Evolutionary conservation across 2,797 vertebrate species (phyloP), one percentile per base, ranked within the genome.

Genomic region (Myotis daubentonii): DNA sequence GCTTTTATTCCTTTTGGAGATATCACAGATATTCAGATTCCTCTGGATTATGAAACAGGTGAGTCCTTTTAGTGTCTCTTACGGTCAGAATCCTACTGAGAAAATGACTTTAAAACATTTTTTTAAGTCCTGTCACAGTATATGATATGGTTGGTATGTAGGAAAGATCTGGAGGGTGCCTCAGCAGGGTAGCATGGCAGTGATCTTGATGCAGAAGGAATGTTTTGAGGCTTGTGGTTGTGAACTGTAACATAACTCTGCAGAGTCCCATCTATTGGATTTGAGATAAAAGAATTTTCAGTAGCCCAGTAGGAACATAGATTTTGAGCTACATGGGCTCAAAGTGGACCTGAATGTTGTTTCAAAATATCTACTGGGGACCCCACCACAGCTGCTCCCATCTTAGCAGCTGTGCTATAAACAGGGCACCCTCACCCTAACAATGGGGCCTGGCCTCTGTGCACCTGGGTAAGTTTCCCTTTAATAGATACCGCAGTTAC

Each of bases 1-100:
- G 99, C 99, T 2, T 99, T 99, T 90, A 99, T 99, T 96, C 99
- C 99, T 2, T 99, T 99, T 94, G 99, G 99, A 30, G 99, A 99
- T 97, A 98, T 99, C 94, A 99, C 98, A 55, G 99, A 99, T 98
- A 99, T 99, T 98, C 99, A 99, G 98, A 99, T 99, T 94, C 99
- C 99, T 0, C 98, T 99, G 94, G 99, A 99, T 97, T 99, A 99
- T 98, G 99, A 99, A 98, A 99, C 99, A 0, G 99, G 99, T 99
- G 92, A 94, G 97, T 76, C 16, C 13, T 78, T 82, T 81, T 82
- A 49, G 2, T 49, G 17, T 65, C 6, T 47, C 74, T 87, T 25
- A 23, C 8, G 20, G 71, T 85, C 47, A 84, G 49, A 96, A 80
- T 62, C 49, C 41, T 81, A 38, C 33, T 72, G 38, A 55, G 47